A percentile compares a stretch with the other conserved stretches of the same genome.
Conservation (phyloP, 2,797 vertebrate genomes). For the Liparis tanakae region DNA sequence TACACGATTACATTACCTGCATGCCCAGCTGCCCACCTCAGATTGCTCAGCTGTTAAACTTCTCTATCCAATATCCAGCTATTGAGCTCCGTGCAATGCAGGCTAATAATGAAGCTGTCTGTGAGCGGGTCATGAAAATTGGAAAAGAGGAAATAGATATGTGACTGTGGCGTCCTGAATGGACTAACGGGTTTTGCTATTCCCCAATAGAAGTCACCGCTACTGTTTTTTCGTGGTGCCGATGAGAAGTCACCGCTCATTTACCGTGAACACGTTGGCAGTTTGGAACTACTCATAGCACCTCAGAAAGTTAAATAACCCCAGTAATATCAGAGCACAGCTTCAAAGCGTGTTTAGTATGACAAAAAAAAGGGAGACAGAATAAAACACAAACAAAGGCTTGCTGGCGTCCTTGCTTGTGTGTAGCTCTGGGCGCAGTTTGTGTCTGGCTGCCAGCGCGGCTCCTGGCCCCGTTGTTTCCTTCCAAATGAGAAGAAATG, state of each 20-base stretch:
- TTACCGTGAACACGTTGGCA: slow-evolving; percentile 53
- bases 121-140: slow-evolving; percentile 69
- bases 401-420: slow-evolving; percentile 61
- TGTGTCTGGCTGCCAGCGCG: slow-evolving; percentile 71
- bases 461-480: slow-evolving; percentile 71
- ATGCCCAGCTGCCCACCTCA: slow-evolving; percentile 75
- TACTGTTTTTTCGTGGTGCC: slow-evolving; percentile 61
- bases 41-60: slow-evolving; percentile 78
- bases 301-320: slow-evolving; percentile 59
- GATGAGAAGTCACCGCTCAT: slow-evolving; percentile 51
- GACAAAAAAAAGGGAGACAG: neutral
- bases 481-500: slow-evolving; percentile 79
- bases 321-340: slow-evolving; percentile 53
- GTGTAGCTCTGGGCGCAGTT: slow-evolving; percentile 69
- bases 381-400: slow-evolving; percentile 64
- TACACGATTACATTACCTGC: slow-evolving; percentile 71
- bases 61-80: slow-evolving; percentile 79
- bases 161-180: slow-evolving; percentile 59
- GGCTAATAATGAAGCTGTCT: slow-evolving; percentile 76
- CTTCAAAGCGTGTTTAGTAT: slow-evolving; percentile 53
- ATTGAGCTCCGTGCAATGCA: slow-evolving; percentile 69
- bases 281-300: slow-evolving; percentile 54
- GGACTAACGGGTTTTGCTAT: slow-evolving; percentile 58
- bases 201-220: slow-evolving; percentile 56
- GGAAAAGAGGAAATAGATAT: slow-evolving; percentile 71